Evolutionary conservation across 1,140 invertebrate genomes (phyloP), one percentile per base, ranked within the genome.

Genomic region (Tetranychus cinnabarinus): DNA sequence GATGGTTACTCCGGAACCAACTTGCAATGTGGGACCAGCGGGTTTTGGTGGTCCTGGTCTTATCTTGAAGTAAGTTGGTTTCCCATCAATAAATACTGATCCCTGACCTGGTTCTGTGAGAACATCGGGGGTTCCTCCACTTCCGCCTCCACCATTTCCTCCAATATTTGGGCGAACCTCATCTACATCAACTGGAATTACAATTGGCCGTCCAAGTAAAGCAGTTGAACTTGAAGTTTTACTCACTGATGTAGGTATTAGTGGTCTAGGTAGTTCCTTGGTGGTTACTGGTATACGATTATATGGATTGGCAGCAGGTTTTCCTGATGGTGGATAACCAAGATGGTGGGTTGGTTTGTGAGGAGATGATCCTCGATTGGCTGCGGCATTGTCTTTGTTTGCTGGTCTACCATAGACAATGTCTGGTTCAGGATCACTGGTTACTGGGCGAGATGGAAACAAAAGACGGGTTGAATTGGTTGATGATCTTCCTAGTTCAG

Each of bases 381-480:
- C 46, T 3, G 55, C 8, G n/a, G 13, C 37, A 3, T 50, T 13
- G n/a, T 54, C 23, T 13, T 57, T 54, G 12, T 37, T 35, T 33
- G 60, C 62, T 3, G 63, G 66, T 58, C 62, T 62, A n/a, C 66
- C 66, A 48, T 67, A 67, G 8, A 67, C 65, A 50, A 67, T 56
- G 34, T 67, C 66, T 1, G 55, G 48, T 42, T 59, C 45, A 10
- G 39, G 15, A 6, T 42, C 39, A 42, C 10, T 42, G 46, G 52
- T 56, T 6, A 33, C n/a, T 52, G n/a, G 50, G 23, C n/a, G n/a
- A 23, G 50, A 52, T 8, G 50, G 50, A 52, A 33, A 23, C 8
- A 33, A 52, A 23, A 42, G 5, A 6, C 39, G 39, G 5, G 39
- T 42, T 42, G 39, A 42, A 42, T 42, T 42, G 39, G 39, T 6